Percentiles rank a stretch among this genome's conserved stretches.
Evolutionary conservation across 2,113 vertebrate species (phyloP).

Genomic region (Panthera uncia): DNA sequence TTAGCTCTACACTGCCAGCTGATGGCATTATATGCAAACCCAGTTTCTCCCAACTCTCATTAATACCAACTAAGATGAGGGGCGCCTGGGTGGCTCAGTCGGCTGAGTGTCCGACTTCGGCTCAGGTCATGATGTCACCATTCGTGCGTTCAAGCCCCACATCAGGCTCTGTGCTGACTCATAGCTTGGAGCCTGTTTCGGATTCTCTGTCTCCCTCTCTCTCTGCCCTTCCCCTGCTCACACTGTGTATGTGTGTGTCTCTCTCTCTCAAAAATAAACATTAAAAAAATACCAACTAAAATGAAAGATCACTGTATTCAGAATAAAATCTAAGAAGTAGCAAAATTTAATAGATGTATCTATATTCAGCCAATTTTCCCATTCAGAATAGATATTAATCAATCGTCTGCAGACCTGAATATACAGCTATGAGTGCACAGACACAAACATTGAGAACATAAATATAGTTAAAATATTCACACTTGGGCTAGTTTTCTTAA

Average conservation of each 20-base stretch:
- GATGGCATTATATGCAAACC: neutral
- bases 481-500: neutral
- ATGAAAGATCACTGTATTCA: neutral
- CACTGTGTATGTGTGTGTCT: too few relatives aligned
- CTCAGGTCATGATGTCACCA: too few relatives aligned
- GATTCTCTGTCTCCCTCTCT: too few relatives aligned
- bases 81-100: too few relatives aligned
- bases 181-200: too few relatives aligned
- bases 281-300: neutral
- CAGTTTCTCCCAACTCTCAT: neutral
- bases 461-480: neutral
- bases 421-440: neutral
- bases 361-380: neutral
- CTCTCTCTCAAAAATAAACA: too few relatives aligned
- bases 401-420: neutral
- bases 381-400: neutral
- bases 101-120: too few relatives aligned
- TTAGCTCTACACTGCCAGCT: neutral
- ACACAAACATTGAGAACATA: neutral
- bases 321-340: slow-evolving; percentile 12
- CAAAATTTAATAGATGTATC: neutral
- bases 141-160: too few relatives aligned
- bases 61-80: too few relatives aligned
- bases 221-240: too few relatives aligned
- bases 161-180: too few relatives aligned